Evolutionary conservation across 2,888 invertebrate species (phyloP), one percentile per base, ranked within the genome.

Genomic region (Elysia crispata): DNA sequence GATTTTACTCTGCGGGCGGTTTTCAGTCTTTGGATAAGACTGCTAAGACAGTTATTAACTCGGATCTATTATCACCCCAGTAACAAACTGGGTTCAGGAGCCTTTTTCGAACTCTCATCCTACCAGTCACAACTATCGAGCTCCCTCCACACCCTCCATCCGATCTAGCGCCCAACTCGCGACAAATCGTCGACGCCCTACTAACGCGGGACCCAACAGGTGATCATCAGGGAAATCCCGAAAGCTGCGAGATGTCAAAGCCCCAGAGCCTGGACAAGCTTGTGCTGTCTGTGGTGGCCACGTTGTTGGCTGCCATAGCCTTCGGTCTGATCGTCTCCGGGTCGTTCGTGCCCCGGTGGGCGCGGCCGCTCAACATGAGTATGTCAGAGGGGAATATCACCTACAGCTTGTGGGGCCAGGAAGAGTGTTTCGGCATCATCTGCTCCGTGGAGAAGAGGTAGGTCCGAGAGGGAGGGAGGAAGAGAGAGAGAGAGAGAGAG

Each of bases 261-360:
- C 80, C 80, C 20, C 67, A 80, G 62, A 75, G 76, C 70, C 76
- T 76, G 31, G 83, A 83, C 76, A 83, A 83, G 73, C 75, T 83
- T 28, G 69, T 81, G 64, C 69, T 77, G 33, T 74, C 81, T 15
- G 75, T 80, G 67, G 72, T 78, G 25, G 80, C 82, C 57, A 69
- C 78, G 15, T 25, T 84, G 57, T 49, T 83, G n/a, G 69, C 81
- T 23, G 67, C 80, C 50, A 62, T 79, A 50, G 82, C 80, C 50
- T 60, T 77, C 64, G 66, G 50, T 0, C 76, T 84, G 41, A 75
- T 83, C 72, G 15, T 83, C 31, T 82, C 80, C 20, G 83, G 83
- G 20, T 83, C 85, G 28, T 83, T 84, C 72, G 74, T 83, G 25
- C 85, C 83, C 15, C 25, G 66, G 49, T 85, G 85, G 85, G 80